Evolutionary conservation across 2,888 invertebrate species (phyloP), one percentile per base, ranked within the genome.

Genomic region (Sarcophaga caerulescens): DNA sequence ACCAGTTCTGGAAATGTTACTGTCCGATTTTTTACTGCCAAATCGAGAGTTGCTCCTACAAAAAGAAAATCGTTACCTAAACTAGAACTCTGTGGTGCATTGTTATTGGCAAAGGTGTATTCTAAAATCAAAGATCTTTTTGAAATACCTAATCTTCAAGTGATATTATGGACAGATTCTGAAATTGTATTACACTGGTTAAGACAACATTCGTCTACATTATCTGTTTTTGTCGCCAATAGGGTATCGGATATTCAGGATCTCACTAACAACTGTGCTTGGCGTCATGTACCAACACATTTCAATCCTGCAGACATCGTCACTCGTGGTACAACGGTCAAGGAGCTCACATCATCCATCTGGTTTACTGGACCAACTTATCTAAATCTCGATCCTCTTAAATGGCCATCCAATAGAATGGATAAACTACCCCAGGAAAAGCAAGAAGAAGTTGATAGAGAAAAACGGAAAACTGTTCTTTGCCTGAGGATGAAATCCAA

Each of bases 141-240:
- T n/a, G 19, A 60, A 60, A 19, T 60, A 60, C 60, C 60, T 17
- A 60, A 60, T 60, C 21, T 60, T 19, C 19, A 60, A 60, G 60
- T 60, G 19, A 21, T 60, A 19, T 21, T 60, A 19, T 87, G 85
- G 83, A 83, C 85, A 45, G 84, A 88, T 59, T 87, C 88, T 17
- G 79, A 76, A 45, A 85, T 88, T 21, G 86, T 85, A 0, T 21
- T 87, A 17, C 80, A 76, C 8, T 87, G 87, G 88, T 68, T 88
- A 3, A 63, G 17, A 21, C 25, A 66, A 62, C 85, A 87, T 10
- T 86, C 88, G 8, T 70, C 81, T 4, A 81, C 84, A 87, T 57
- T 85, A 3, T 85, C 81, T 52, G 14, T 52, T 17, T 52, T 52
- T 52, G 17, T 52, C 17, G 14, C 4, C 52, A 52, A 52, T 3